Evolutionary conservation across 2,888 invertebrate genomes (phyloP), one percentile per base, ranked within the genome.

Genomic region (Myopa testacea): DNA sequence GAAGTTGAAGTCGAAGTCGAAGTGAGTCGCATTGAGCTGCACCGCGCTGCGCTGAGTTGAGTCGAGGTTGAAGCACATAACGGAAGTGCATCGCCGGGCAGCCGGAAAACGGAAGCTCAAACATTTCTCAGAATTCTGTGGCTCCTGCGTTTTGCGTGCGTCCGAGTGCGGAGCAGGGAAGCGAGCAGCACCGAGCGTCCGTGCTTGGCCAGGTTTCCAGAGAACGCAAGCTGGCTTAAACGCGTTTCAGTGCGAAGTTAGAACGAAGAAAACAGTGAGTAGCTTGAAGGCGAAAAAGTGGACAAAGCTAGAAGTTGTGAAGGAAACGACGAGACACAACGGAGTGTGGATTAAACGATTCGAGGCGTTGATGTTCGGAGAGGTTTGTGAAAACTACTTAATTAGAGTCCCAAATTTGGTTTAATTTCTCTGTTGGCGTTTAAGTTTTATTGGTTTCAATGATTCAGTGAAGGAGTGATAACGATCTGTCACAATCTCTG

Each of bases 31-130:
- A 55, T 6, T 37, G 75, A 52, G 60, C 52, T 40, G 69, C 63
- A 45, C 50, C 45, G 73, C 71, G 79, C 77, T 80, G 81, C 71
- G 78, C 78, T 76, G 83, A 85, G 84, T 84, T 82, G 86, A 84
- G 82, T 86, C 83, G 84, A 81, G 84, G 84, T 85, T 84, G 83
- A 81, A 83, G 81, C 81, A 81, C 77, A 81, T 83, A 81, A 83
- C 84, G 85, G 86, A 86, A 87, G 86, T 86, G 84, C 82, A 85
- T 82, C 82, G 84, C 81, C 72, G 76, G 81, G 79, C 72, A 75
- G 81, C 80, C 84, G 86, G 84, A 86, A 79, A 86, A 80, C 85
- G 83, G 82, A 84, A 84, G 82, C 80, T 83, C 78, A 81, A 81
- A 80, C 82, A 81, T 67, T 68, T 26, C 60, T 58, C 16, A 26